A percentile compares a stretch with the other conserved stretches of the same genome.
phyloP scores from a whole-genome alignment of 2,797 vertebrate genomes.

The Myotis pilosus region DNA sequence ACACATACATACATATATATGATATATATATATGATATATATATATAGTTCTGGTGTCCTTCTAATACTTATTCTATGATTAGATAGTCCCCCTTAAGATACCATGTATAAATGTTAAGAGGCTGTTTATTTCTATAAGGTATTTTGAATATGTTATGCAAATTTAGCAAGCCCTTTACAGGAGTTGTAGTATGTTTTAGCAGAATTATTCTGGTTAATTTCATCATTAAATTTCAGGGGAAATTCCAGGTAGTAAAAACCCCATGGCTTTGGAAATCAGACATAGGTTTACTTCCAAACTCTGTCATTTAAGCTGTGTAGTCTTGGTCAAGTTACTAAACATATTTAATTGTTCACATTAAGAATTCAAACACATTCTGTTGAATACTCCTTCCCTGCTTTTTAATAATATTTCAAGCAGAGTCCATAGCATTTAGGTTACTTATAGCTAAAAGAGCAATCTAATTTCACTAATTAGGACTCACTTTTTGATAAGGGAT shows the following conservation, averaged over 20 bases:
- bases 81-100: background rate
- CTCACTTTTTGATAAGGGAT: background rate
- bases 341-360: background rate
- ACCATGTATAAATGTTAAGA: background rate
- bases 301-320: background rate
- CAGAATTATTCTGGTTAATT: background rate
- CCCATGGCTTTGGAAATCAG: background rate
- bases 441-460: background rate
- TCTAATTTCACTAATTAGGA: background rate
- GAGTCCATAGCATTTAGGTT: background rate
- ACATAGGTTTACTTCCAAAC: background rate
- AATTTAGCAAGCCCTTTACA: background rate
- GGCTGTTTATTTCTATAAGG: background rate
- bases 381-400: background rate
- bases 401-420: background rate
- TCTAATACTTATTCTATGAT: background rate
- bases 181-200: background rate
- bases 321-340: background rate
- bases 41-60: background rate
- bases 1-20: background rate
- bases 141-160: slow-evolving; percentile 4
- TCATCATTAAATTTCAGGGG: background rate
- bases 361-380: background rate
- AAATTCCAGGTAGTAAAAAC: slow-evolving; percentile 1
- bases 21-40: background rate